These are phyloP conservation scores for Autographa gamma DNA, from an alignment of 2,888 invertebrate genomes.

Conservation along the genomic window DNA sequence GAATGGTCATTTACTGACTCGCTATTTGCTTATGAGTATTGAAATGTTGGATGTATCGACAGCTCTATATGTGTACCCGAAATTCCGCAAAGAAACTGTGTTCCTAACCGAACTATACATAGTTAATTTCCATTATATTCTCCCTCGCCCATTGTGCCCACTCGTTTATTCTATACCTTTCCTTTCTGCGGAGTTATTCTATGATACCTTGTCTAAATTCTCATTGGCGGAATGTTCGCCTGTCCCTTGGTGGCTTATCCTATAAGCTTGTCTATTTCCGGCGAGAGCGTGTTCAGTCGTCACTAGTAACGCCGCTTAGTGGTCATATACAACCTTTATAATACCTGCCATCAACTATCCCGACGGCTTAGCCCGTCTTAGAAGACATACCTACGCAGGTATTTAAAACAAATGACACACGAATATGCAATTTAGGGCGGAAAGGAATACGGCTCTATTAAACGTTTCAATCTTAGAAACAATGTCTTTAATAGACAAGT, in stretches of 20 bases:
- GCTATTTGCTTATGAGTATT: constrained; percentile 34
- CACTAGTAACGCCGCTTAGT: constrained; percentile 9
- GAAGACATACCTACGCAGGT: not conserved
- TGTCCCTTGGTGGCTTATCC: constrained; percentile 49
- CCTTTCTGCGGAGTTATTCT: constrained; percentile 38
- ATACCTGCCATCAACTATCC: not conserved
- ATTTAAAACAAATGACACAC: too few relatives aligned
- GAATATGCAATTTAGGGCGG: not conserved
- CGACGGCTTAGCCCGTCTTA: not conserved
- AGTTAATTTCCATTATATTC: constrained; percentile 29
- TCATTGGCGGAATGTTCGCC: constrained; percentile 42
- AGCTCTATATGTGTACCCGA: constrained; percentile 20
- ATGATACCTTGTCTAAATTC: constrained; percentile 46
- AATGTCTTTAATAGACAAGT: not conserved
- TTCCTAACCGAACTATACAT: constrained; percentile 6
- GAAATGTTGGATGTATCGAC: constrained; percentile 38
- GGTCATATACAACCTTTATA: constrained; percentile 1
- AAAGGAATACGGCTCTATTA: not conserved
- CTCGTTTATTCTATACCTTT: constrained; percentile 25
- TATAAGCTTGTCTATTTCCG: constrained; percentile 55
- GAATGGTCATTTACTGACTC: constrained; percentile 30
- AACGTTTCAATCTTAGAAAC: not conserved
- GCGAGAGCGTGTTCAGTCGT: constrained; percentile 32
- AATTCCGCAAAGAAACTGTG: constrained; percentile 14
- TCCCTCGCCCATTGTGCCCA: constrained; percentile 21